phyloP scores from a whole-genome alignment of 2,113 vertebrate genomes.

The Brachypteracias leptosomus region DNA sequence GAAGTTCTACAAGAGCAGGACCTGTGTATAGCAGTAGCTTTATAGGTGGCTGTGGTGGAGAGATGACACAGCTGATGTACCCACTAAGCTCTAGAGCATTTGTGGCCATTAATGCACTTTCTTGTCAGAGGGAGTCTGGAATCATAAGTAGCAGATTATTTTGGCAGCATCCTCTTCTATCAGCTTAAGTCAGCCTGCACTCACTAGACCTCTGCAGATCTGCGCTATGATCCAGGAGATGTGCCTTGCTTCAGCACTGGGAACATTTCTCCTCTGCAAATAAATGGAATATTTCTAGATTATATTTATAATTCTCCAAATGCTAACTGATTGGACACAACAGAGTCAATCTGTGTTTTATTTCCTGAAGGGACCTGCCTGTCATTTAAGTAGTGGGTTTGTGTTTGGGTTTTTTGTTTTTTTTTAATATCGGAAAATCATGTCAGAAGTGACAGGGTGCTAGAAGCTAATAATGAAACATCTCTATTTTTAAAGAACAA shows the following conservation, averaged over 20 bases:
- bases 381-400: no score
- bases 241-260: neutral
- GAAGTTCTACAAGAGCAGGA: neutral
- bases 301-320: neutral
- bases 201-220: accelerated
- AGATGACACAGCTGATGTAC: neutral
- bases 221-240: neutral
- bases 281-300: neutral
- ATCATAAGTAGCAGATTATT: accelerated
- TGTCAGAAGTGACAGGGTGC: neutral
- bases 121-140: neutral
- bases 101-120: accelerated
- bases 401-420: neutral
- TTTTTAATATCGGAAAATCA: neutral
- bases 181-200: neutral
- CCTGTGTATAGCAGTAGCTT: neutral
- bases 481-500: neutral
- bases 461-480: neutral
- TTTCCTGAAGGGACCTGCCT: neutral
- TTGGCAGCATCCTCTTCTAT: neutral
- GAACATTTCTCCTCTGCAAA: neutral
- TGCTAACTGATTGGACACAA: neutral
- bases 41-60: neutral
- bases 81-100: neutral
- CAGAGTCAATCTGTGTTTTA: neutral